Base-by-base conservation (phyloP, 92 coral and sea anemone genomes). In the Epizoanthus ramosus region DNA sequence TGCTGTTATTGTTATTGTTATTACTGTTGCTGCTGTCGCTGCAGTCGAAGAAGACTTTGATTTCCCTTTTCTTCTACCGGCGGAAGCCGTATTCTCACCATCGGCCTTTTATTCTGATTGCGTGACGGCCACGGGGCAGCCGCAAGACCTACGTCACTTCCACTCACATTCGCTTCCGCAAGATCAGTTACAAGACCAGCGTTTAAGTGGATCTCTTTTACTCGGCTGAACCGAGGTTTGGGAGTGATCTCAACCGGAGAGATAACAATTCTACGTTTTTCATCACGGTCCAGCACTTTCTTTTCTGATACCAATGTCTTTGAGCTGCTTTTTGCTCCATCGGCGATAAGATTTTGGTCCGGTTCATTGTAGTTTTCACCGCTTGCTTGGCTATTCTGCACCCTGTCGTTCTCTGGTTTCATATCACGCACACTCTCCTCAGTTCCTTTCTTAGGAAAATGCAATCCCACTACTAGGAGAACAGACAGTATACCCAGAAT, bases 31-130 rank as follows among this genome's bases (percentile, higher is more conserved):
- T 61, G 82, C 41, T 59, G 71, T 61, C 66, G 66, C 57, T 77
- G 37, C 6, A 77, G 37, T 16, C 58, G 82, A 60, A 61, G 70
- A 61, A 77, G 82, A 77, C 82, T 37, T 39, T 77, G 39, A 21
- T 59, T 54, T 41, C 71, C 82, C 41, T 77, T 77, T 13, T 61
- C 59, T 65, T 74, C 79, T 4, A 74, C 79, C 21, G 79, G 79
- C 3, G 79, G 79, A 9, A 74, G 64, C 31, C 14, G 64, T 25
- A 74, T 45, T 23, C 37, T 56, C 19, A 6, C 43, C 43, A 61
- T 45, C 17, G 47, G 65, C 9, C 28, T 74, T 25, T 33, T 57
- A 19, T 50, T 57, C 15, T 45, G 67, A 43, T 57, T 5, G 43
- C 81, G 81, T 59, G 81, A 59, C 81, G 3, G 81, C 81, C 69